Evolutionary conservation across 2,888 invertebrate genomes (phyloP).

Genomic region (Lepidochitona cinerea): DNA sequence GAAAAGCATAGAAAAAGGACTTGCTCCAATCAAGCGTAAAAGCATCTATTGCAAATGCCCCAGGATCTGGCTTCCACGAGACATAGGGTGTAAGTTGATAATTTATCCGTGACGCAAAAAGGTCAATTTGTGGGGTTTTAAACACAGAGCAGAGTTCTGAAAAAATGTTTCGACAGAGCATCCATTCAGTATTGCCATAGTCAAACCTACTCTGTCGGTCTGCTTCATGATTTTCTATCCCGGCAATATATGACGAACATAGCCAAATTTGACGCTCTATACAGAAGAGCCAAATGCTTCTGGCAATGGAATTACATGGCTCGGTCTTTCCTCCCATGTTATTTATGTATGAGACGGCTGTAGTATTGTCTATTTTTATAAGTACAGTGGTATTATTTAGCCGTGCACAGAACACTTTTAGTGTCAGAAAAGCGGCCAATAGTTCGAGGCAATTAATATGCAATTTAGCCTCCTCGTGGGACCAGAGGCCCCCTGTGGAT

Average conservation of each 20-base stretch:
- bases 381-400: background rate
- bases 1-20: slow-evolving; percentile 5
- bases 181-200: slow-evolving; percentile 1
- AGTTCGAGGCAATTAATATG: background rate
- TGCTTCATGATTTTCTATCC: background rate
- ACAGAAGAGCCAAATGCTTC: background rate
- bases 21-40: background rate
- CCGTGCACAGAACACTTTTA: background rate
- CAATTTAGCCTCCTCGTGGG: background rate
- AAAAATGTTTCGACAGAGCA: background rate
- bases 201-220: background rate
- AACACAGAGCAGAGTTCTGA: background rate
- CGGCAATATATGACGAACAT: background rate
- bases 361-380: background rate
- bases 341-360: background rate
- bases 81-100: background rate
- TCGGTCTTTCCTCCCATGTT: background rate
- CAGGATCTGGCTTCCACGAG: background rate
- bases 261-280: background rate
- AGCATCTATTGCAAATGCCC: background rate
- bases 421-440: background rate
- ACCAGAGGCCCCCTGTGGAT: background rate
- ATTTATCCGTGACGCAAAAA: background rate
- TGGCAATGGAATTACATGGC: background rate
- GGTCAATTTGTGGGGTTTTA: background rate